Percentiles rank a stretch among this genome's conserved stretches.
Conservation (phyloP, 2,797 vertebrate species). For the Peromyscus aztecus region DNA sequence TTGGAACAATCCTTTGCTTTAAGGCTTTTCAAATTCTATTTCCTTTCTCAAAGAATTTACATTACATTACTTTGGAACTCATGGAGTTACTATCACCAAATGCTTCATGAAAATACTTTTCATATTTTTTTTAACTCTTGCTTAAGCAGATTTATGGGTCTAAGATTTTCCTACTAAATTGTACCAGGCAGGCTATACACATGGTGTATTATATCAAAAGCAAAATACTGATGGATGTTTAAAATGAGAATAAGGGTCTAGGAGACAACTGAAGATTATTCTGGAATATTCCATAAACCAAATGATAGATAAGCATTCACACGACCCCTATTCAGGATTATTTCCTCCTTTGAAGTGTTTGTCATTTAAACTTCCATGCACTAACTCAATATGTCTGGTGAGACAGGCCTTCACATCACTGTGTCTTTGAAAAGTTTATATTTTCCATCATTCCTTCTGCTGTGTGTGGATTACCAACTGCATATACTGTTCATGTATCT, state of each 20-base stretch:
- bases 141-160: not conserved
- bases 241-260: not conserved
- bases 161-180: not conserved
- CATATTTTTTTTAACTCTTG: not conserved
- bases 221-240: not conserved
- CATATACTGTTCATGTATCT: too few relatives aligned
- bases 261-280: not conserved
- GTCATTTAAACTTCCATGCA: not conserved
- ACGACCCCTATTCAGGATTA: not conserved
- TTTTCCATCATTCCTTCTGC: not conserved
- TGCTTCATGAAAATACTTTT: not conserved
- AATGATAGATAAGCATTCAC: not conserved
- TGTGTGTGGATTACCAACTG: not conserved
- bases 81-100: not conserved
- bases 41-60: not conserved
- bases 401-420: too few relatives aligned
- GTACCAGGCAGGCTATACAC: not conserved
- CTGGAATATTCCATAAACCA: not conserved
- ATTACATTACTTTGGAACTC: not conserved
- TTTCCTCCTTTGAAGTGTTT: not conserved
- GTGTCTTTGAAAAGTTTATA: not conserved
- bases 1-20: not conserved
- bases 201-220: not conserved
- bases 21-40: not conserved
- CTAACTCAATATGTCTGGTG: not conserved